These are phyloP conservation scores for Himalopsyche japonica DNA, from an alignment of 2,888 invertebrate genomes.

Conservation along the genomic window DNA sequence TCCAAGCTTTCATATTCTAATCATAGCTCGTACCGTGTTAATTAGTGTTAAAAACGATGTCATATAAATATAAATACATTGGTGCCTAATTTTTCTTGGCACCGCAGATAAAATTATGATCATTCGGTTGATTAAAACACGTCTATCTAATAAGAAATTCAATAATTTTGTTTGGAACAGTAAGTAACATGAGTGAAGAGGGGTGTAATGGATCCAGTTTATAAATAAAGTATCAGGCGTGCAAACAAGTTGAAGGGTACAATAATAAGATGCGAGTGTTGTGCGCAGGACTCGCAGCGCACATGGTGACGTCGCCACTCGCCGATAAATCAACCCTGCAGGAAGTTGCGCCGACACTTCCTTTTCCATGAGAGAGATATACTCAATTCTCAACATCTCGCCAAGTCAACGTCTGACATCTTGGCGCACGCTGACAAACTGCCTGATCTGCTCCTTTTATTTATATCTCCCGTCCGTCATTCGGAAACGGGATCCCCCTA, in stretches of 20 bases:
- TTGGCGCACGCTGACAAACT: not conserved
- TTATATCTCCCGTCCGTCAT: constrained; percentile 19
- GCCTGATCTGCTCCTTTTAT: constrained; percentile 6
- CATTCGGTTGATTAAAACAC: not conserved
- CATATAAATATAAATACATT: too few species aligned
- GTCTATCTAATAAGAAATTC: not conserved
- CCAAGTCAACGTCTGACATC: not conserved
- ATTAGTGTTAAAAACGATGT: too few species aligned
- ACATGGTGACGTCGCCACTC: constrained; percentile 34
- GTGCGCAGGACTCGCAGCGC: constrained; percentile 5
- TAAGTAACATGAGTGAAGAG: not conserved
- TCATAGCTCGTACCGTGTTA: too few species aligned
- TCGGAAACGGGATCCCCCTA: not conserved
- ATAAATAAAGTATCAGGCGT: not conserved
- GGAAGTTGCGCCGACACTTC: constrained; percentile 40
- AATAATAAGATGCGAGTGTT: not conserved
- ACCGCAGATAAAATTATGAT: not conserved
- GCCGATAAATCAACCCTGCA: constrained; percentile 39
- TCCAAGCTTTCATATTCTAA: too few species aligned
- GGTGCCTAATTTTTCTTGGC: too few species aligned
- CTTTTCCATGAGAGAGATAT: constrained; percentile 19
- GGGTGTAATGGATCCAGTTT: not conserved
- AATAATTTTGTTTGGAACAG: not conserved
- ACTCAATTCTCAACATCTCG: not conserved
- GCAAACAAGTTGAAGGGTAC: not conserved